Evolutionary conservation across 1,140 invertebrate species (phyloP), one percentile per base, ranked within the genome.

Genomic region (Drosophila santomea): DNA sequence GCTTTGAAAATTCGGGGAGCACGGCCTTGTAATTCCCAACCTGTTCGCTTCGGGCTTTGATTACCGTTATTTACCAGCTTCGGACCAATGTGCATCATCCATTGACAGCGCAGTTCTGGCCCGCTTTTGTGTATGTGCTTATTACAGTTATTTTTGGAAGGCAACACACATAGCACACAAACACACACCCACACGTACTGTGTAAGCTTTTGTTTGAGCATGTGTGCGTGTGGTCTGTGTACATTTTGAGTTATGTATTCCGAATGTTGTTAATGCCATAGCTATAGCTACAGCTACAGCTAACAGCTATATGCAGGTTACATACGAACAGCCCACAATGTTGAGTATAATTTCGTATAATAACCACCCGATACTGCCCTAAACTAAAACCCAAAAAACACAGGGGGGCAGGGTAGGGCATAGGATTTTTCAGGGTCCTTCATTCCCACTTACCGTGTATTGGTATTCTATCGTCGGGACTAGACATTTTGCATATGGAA

Each of bases 391-490:
- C 55, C 55, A 60, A 28, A n/a, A n/a, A n/a, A n/a, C n/a, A 45
- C 41, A 58, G 32, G 32, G 20, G 20, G 2, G 20, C 20, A 20
- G 20, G 20, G 20, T 2, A 20, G 20, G 35, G 52, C 23, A 48
- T 59, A 67, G 20, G 52, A 35, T 54, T 62, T 69, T 35, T 28
- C 56, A 67, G 45, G 45, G 66, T 57, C 67, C 44, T 72, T 71
- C 12, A n/a, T 72, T 58, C 64, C 64, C 56, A 89, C 90, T 90
- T 89, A 91, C 90, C 90, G 84, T 89, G 90, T 73, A 86, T 84
- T 48, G 85, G 74, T 90, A 91, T 90, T 90, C 90, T 88, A 78
- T 91, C 80, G 72, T 91, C 90, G 64, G 90, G 90, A 89, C 90
- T 90, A 80, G 90, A 91, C 90, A 91, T 91, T 83, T 91, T 91